Conservation (phyloP, 2,113 vertebrate genomes). For the Microcebus murinus region DNA sequence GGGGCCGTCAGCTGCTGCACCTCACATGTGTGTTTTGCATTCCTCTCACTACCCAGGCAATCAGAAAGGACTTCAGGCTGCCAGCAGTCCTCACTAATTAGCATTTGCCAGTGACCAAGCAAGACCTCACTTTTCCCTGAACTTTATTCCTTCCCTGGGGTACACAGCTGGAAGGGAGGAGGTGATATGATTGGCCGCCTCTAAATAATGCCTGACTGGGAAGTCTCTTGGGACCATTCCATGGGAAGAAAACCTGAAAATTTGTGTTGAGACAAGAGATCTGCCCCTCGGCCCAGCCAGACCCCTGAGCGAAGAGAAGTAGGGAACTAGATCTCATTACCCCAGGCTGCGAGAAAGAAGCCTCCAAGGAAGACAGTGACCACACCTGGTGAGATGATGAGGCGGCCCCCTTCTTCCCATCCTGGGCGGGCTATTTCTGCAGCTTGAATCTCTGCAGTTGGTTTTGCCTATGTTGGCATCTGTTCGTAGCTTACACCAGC, state of each 20-base stretch:
- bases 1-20: background rate
- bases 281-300: background rate
- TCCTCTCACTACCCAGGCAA: background rate
- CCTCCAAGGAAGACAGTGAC: background rate
- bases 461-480: conserved; percentile 49
- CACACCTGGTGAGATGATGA: background rate
- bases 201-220: conserved; percentile 2
- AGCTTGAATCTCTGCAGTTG: background rate
- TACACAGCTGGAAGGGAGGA: background rate
- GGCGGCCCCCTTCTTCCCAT: background rate
- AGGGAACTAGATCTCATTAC: background rate
- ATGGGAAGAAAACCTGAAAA: too few relatives aligned
- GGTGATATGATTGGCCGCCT: background rate
- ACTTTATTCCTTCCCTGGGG: conserved; percentile 32
- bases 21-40: background rate
- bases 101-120: conserved; percentile 45
- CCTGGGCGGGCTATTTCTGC: background rate
- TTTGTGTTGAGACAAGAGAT: background rate
- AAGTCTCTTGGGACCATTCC: background rate
- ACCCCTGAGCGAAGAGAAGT: background rate
- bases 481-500: conserved; percentile 49
- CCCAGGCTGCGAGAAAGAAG: background rate
- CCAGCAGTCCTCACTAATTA: conserved; percentile 12
- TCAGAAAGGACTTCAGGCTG: background rate
- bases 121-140: conserved; percentile 2